Percentiles rank a stretch among this genome's conserved stretches.
Conservation (phyloP, 2,797 vertebrate species). For the Gallinago nigripennis region DNA sequence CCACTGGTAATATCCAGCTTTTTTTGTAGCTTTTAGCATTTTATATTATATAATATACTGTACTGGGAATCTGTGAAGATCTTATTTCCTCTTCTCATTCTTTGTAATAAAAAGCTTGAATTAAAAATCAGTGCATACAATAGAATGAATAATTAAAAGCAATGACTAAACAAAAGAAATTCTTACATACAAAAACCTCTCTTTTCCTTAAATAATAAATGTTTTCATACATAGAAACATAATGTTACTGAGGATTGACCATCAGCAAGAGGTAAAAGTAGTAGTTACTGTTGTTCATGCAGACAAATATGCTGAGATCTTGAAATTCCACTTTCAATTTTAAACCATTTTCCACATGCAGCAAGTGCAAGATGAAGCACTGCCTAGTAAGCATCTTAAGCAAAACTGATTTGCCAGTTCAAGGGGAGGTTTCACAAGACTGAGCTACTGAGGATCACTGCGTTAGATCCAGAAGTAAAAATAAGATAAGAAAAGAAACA, state of each 20-base stretch:
- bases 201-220: neutral
- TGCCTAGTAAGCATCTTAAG: neutral
- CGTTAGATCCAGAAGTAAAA: constrained; percentile 7
- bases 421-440: neutral
- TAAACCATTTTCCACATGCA: neutral
- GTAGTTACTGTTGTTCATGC: neutral
- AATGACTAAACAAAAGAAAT: neutral
- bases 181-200: neutral
- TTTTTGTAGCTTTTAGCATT: neutral
- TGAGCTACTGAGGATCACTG: neutral
- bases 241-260: neutral
- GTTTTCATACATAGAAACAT: neutral
- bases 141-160: neutral
- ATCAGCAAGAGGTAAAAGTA: neutral
- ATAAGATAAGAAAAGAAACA: neutral
- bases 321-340: neutral
- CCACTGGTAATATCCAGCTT: neutral
- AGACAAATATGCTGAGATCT: neutral
- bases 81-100: neutral
- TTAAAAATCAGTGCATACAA: neutral
- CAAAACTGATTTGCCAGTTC: constrained; percentile 6
- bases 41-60: neutral
- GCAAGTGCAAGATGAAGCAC: neutral
- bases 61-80: neutral
- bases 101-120: neutral